A percentile compares a stretch with the other conserved stretches of the same genome.
These are phyloP conservation scores for Brevipalpus yothersi DNA, from an alignment of 1,140 invertebrate species.

Conservation along the genomic window DNA sequence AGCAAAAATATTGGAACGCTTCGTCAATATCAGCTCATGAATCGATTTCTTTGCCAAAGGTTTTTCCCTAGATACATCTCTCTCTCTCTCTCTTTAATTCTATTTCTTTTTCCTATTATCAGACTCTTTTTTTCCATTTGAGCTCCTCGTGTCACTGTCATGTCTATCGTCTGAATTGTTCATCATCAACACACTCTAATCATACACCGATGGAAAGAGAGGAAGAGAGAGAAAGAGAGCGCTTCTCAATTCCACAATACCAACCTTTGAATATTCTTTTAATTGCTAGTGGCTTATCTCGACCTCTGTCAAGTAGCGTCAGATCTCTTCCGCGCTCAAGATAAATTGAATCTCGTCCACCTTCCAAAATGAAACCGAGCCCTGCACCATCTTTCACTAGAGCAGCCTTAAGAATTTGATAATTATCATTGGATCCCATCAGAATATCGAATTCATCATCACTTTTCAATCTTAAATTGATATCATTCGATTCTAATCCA, in stretches of 20 bases:
- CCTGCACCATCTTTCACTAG: slow-evolving; percentile 64
- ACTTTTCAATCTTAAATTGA: neutral
- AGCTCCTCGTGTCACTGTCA: too few relatives aligned
- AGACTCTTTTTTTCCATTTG: too few relatives aligned
- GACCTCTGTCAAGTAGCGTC: slow-evolving; percentile 19
- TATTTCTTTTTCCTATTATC: too few relatives aligned
- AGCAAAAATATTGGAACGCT: too few relatives aligned
- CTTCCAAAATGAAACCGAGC: slow-evolving; percentile 71
- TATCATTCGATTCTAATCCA: neutral
- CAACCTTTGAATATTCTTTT: slow-evolving; percentile 15
- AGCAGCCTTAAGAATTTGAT: slow-evolving; percentile 22
- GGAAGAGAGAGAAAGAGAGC: neutral
- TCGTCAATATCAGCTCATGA: too few relatives aligned
- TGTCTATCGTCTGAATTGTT: too few relatives aligned
- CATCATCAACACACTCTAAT: too few relatives aligned
- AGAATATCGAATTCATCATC: neutral
- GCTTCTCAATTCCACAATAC: neutral
- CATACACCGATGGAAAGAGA: too few relatives aligned
- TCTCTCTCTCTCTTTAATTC: too few relatives aligned
- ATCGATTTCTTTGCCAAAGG: too few relatives aligned
- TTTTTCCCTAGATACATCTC: too few relatives aligned
- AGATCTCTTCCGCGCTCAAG: too few relatives aligned
- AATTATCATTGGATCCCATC: neutral
- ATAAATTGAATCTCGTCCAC: slow-evolving; percentile 56
- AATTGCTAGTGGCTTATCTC: slow-evolving; percentile 37